Evolutionary conservation across 2,113 vertebrate species (phyloP), one percentile per base, ranked within the genome.

Genomic region (Vidua macroura): DNA sequence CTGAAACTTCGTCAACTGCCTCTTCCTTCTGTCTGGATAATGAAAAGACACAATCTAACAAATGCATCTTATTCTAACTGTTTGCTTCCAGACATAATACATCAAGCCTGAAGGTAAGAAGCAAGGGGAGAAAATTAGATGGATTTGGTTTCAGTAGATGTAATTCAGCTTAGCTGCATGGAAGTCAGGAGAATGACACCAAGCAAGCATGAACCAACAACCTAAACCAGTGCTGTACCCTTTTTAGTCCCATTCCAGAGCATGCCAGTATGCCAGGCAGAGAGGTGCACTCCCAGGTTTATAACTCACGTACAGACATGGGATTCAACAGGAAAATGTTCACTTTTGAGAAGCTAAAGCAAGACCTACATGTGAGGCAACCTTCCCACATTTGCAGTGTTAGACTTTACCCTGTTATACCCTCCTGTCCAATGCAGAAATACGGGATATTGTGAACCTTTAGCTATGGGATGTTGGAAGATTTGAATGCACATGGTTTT

Each of bases 11-110:
- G 92, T 97, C 93, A 95, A 97, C 90, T 95, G 94, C 93, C 88
- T 97, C 86, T 96, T 88, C 95, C 96, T 96, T 97, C 96, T 97
- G 96, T 93, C 95, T 95, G 86, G 86, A 96, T 95, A 96, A 94
- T 96, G 95, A 95, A 96, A 96, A 97, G 90, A 79, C 83, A 95
- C 92, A 94, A 93, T 93, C 95, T 74, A 94, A 92, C 94, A 96
- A 97, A 97, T 97, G 94, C 69, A 94, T 96, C 96, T 97, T 95
- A 86, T 90, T 95, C 95, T 94, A 95, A 96, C 95, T 96, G 62
- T 93, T 95, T 94, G 88, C 90, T 96, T 93, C 92, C 83, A 95
- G 94, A 95, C 76, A 22, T 66, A 88, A 93, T 95, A 60, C 60
- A 86, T 93, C 92, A 95, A 93, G 83, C 77, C 73, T 11, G 80